A percentile compares a stretch with the other conserved stretches of the same genome.
Conservation (phyloP, 2,888 invertebrate species). For the Agonopterix arenella region DNA sequence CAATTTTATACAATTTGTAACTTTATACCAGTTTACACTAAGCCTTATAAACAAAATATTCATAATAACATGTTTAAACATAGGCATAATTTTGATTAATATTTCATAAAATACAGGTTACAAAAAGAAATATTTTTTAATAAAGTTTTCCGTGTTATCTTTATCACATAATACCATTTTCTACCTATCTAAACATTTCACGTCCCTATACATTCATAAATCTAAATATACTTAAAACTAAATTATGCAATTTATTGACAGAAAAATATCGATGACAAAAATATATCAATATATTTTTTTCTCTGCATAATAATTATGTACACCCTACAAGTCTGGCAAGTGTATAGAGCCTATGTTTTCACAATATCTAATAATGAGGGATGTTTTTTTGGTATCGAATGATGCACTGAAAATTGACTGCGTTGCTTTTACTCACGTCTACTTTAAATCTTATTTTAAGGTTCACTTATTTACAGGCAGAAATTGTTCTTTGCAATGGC, state of each 20-base stretch:
- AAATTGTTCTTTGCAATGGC: slow-evolving; percentile 57
- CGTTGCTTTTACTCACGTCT: slow-evolving; percentile 45
- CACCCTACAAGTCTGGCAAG: slow-evolving; percentile 47
- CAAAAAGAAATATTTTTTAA: slow-evolving; percentile 44
- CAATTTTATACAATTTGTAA: slow-evolving; percentile 47
- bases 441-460: slow-evolving; percentile 18
- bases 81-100: slow-evolving; percentile 11
- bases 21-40: slow-evolving; percentile 35
- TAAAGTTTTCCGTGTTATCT: slow-evolving; percentile 27
- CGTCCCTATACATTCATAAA: slow-evolving; percentile 27
- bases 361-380: slow-evolving; percentile 22
- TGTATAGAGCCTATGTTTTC: slow-evolving; percentile 31
- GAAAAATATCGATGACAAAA: slow-evolving; percentile 60
- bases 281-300: slow-evolving; percentile 39
- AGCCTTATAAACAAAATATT: slow-evolving; percentile 28
- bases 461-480: slow-evolving; percentile 42
- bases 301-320: slow-evolving; percentile 23
- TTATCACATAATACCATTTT: slow-evolving; percentile 58
- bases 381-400: slow-evolving; percentile 37
- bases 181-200: slow-evolving; percentile 30
- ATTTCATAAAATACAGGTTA: slow-evolving; percentile 38
- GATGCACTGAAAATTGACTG: slow-evolving; percentile 63
- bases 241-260: slow-evolving; percentile 65
- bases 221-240: slow-evolving; percentile 35
- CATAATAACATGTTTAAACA: slow-evolving; percentile 25